Evolutionary conservation across 2,113 vertebrate genomes (phyloP).

Genomic region (Willisornis vidua): DNA sequence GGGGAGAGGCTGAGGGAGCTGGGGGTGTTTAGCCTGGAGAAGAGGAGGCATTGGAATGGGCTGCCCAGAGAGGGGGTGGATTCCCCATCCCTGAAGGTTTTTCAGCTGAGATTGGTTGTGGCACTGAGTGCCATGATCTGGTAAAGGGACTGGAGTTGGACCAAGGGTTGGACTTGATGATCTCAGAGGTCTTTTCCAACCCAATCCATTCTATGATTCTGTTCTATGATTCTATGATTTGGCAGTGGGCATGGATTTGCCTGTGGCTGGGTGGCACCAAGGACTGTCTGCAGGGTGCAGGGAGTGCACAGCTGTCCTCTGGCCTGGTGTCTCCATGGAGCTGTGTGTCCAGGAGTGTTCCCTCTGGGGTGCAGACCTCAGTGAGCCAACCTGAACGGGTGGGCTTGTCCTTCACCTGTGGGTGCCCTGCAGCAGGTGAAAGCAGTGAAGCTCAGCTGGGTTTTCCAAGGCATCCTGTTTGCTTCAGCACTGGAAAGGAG

Average conservation of each 20-base stretch:
- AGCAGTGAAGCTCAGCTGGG: not conserved
- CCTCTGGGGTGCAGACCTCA: not conserved
- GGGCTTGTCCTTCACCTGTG: not conserved
- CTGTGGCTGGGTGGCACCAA: not conserved
- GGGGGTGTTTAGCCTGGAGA: too few species aligned
- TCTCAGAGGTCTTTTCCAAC: too few species aligned
- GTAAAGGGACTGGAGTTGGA: too few species aligned
- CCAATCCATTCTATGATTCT: too few species aligned
- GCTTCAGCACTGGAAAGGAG: not conserved
- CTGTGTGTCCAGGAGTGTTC: not conserved
- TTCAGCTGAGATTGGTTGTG: too few species aligned
- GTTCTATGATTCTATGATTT: not conserved
- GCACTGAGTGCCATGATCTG: too few species aligned
- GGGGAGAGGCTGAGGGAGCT: too few species aligned
- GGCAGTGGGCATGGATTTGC: not conserved
- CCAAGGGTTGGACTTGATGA: too few species aligned
- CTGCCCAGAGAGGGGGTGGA: too few species aligned
- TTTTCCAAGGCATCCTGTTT: not conserved
- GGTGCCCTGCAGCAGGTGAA: rapidly evolving
- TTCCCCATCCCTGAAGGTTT: too few species aligned
- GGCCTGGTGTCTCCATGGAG: not conserved
- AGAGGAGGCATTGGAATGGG: too few species aligned
- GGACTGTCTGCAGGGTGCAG: not conserved
- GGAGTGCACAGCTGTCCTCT: not conserved
- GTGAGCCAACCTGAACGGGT: not conserved